These are phyloP conservation scores for Bufo bufo DNA, from an alignment of 2,113 vertebrate species.

Conservation along the genomic window DNA sequence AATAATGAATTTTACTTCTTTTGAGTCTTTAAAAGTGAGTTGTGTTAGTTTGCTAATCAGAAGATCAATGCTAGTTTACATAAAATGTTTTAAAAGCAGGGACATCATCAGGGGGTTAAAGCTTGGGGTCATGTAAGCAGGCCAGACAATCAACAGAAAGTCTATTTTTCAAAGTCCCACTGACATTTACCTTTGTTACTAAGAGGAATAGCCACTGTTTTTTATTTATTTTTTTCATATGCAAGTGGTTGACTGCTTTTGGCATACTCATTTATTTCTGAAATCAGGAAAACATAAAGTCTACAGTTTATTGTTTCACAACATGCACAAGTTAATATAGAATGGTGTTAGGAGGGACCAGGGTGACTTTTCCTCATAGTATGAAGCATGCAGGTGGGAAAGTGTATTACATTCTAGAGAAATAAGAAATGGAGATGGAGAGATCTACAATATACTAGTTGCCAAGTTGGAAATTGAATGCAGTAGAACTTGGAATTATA, in stretches of 20 bases:
- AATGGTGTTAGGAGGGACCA: background rate
- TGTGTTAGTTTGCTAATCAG: conserved; percentile 26
- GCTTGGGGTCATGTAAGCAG: conserved; percentile 1
- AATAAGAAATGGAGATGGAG: background rate
- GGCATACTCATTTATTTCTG: background rate
- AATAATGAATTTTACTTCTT: conserved; percentile 32
- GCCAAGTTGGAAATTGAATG: background rate
- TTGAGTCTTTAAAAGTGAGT: conserved; percentile 23
- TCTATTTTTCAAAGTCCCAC: conserved; percentile 4
- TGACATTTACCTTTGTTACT: background rate
- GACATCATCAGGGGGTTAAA: conserved; percentile 10
- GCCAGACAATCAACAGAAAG: background rate
- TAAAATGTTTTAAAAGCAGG: conserved; percentile 13
- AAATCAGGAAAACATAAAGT: background rate
- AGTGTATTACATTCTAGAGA: background rate
- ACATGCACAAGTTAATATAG: background rate
- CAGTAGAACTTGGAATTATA: background rate
- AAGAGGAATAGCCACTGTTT: background rate
- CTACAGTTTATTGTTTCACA: background rate
- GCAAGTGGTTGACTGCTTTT: background rate
- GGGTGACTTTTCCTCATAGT: background rate
- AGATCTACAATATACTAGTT: background rate
- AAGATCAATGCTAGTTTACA: conserved; percentile 14
- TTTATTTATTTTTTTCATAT: background rate
- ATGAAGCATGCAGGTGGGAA: background rate